Evolutionary conservation across 2,888 invertebrate genomes (phyloP), one percentile per base, ranked within the genome.

Genomic region (Parasteatoda lunata): DNA sequence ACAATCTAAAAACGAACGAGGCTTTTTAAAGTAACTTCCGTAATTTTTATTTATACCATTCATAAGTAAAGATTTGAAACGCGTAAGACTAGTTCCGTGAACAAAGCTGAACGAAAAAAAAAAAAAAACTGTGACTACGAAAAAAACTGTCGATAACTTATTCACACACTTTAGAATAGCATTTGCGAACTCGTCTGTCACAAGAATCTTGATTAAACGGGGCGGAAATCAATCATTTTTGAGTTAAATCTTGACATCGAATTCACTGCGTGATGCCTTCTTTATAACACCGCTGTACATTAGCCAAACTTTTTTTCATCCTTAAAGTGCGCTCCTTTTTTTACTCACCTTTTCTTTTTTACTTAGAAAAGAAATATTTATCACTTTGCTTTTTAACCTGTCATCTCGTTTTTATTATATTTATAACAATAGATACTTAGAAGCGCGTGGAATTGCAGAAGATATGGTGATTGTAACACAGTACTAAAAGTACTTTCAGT

Each of bases 191-290:
- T 84, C 83, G 77, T 84, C 77, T 83, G 83, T 83, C 83, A 83
- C 77, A 83, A 71, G 77, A 77, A 83, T 71, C 51, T 77, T 77
- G 83, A 84, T 84, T 77, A 77, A 84, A 84, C 77, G 71, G 70
- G 66, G 83, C 83, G 77, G 83, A 84, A 84, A 84, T 84, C 83
- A 84, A 84, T 84, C 77, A 77, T 84, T 84, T 83, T 77, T 77
- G 70, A 84, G 83, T 84, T 84, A 84, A 84, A 84, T 84, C 77
- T 81, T 81, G 81, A 81, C 81, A 81, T 54, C 52, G 83, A 84
- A 77, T 84, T 71, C 72, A 77, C 71, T 65, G 83, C 77, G 65
- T 66, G 77, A 77, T 72, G 77, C 77, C 52, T 77, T 47, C 83
- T 84, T 84, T 72, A 77, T 71, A 77, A 72, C 49, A 54, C 72